These are phyloP conservation scores for Turdus rufiventris DNA, from an alignment of 2,113 vertebrate species.

Conservation along the genomic window DNA sequence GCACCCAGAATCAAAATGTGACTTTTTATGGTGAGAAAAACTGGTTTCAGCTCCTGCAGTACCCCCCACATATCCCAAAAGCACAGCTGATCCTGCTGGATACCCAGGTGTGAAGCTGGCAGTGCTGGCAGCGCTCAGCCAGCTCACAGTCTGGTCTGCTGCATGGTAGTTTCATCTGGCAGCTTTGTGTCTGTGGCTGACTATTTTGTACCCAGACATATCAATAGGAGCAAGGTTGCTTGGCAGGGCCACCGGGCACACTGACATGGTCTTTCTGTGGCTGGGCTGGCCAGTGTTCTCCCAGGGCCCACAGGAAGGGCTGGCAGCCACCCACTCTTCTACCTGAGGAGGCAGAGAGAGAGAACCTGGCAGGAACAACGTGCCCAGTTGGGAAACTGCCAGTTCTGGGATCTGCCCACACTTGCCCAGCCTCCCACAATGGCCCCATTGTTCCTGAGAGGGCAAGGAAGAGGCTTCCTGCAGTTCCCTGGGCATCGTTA, in stretches of 20 bases:
- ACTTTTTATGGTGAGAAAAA: not conserved
- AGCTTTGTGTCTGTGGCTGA: not conserved
- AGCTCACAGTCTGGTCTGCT: not conserved
- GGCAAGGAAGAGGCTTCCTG: conserved; percentile 68
- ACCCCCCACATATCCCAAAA: fast-evolving
- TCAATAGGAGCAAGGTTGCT: not conserved
- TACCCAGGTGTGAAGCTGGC: not conserved
- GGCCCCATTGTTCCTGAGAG: conserved; percentile 70
- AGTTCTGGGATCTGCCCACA: conserved; percentile 60
- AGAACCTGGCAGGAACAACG: not conserved
- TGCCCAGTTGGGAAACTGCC: conserved; percentile 22
- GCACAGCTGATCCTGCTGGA: not conserved
- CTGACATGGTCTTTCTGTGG: not conserved
- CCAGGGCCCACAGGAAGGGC: not conserved
- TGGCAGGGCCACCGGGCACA: fast-evolving
- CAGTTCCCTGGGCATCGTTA: conserved; percentile 55
- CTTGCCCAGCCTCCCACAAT: conserved; percentile 67
- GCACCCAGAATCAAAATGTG: not conserved
- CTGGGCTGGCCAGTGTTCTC: not conserved
- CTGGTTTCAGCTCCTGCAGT: not conserved
- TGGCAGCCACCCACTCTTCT: not conserved
- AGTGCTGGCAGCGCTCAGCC: not conserved
- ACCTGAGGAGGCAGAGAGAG: conserved; percentile 55
- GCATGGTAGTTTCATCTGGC: not conserved
- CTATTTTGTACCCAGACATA: not conserved